Evolutionary conservation across 2,888 invertebrate genomes (phyloP).

Genomic region (Xylocampa areola): DNA sequence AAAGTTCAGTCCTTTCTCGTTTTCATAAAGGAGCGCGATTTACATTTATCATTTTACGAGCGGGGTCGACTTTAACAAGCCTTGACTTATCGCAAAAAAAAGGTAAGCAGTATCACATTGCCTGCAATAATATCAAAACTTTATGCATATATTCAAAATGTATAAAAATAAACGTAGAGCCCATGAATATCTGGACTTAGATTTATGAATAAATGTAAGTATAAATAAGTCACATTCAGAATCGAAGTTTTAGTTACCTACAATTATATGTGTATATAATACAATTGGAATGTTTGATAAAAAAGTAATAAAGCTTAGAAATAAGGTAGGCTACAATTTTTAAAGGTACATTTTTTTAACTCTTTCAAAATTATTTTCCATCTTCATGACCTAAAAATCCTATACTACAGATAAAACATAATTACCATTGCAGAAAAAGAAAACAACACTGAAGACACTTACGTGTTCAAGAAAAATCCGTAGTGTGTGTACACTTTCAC

Average conservation of each 20-base stretch:
- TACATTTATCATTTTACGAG: slow-evolving; percentile 54
- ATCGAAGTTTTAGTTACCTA: too few relatives aligned
- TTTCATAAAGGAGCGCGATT: slow-evolving; percentile 47
- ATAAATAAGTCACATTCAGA: too few relatives aligned
- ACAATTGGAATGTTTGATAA: too few relatives aligned
- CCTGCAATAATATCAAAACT: slow-evolving; percentile 36
- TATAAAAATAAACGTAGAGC: slow-evolving; percentile 46
- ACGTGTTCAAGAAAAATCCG: slow-evolving; percentile 52
- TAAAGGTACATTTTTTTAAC: too few relatives aligned
- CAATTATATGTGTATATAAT: too few relatives aligned
- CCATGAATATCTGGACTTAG: slow-evolving; percentile 21
- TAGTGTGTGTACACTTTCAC: slow-evolving; percentile 55
- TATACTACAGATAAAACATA: slow-evolving; percentile 8
- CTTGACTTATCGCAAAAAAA: slow-evolving; percentile 37
- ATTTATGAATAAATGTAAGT: slow-evolving; percentile 41
- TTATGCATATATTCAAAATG: slow-evolving; percentile 37
- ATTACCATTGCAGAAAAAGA: neutral
- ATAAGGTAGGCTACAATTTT: too few relatives aligned
- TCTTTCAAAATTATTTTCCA: too few relatives aligned
- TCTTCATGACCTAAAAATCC: too few relatives aligned
- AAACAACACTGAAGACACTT: slow-evolving; percentile 33
- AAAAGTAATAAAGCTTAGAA: too few relatives aligned
- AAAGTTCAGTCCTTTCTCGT: slow-evolving; percentile 32
- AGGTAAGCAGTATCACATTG: slow-evolving; percentile 28
- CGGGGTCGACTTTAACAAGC: slow-evolving; percentile 25